These are phyloP conservation scores for Coendou prehensilis DNA, from an alignment of 2,797 vertebrate genomes.

Conservation along the genomic window DNA sequence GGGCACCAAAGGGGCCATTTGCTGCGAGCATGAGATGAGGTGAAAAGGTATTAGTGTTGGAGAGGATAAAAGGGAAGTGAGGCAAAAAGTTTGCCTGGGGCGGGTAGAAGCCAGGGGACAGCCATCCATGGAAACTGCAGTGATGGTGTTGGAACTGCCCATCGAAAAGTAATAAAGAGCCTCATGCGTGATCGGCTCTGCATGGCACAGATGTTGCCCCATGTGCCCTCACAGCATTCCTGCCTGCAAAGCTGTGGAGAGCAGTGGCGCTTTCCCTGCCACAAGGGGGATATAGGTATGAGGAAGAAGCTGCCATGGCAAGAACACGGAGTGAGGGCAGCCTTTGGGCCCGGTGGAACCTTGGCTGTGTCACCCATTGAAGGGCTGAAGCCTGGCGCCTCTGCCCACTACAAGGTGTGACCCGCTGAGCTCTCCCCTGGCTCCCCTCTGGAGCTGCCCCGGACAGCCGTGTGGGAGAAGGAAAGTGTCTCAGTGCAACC, in stretches of 20 bases:
- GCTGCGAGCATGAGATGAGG: not conserved
- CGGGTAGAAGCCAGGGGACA: not conserved
- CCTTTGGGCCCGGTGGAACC: not conserved
- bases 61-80: not conserved
- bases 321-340: fast-evolving
- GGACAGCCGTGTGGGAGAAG: constrained; percentile 1
- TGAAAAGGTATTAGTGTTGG: not conserved
- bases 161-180: not conserved
- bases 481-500: constrained; percentile 84
- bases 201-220: not conserved
- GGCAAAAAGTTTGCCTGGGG: not conserved
- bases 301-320: not conserved
- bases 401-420: not conserved
- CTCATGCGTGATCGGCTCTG: not conserved
- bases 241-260: not conserved
- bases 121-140: not conserved
- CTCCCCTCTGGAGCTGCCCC: constrained; percentile 9
- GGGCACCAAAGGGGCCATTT: not conserved
- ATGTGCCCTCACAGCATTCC: not conserved
- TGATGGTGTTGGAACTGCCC: not conserved
- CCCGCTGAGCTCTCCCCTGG: not conserved
- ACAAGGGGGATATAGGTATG: not conserved
- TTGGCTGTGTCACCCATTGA: not conserved
- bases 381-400: not conserved
- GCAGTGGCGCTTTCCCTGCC: not conserved